phyloP scores from a whole-genome alignment of 1,140 invertebrate species.

The Monochamus saltuarius region DNA sequence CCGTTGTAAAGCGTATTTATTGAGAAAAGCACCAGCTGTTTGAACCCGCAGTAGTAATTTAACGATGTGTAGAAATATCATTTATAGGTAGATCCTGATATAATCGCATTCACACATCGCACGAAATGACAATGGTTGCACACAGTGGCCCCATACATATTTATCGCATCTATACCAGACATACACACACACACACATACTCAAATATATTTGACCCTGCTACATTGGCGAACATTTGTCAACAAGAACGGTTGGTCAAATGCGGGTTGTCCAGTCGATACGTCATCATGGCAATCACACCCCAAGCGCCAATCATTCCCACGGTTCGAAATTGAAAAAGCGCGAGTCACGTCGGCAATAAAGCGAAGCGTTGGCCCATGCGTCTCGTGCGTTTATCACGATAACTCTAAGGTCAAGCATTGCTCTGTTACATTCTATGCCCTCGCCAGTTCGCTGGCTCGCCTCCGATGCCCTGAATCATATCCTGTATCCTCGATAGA shows the following conservation, averaged over 20 bases:
- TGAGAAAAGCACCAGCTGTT: too few species aligned
- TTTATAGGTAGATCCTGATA: constrained; percentile 17
- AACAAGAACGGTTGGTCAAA: constrained; percentile 48
- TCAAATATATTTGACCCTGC: constrained; percentile 21
- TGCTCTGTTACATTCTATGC: constrained; percentile 19
- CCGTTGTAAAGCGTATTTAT: too few species aligned
- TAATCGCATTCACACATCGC: constrained; percentile 16
- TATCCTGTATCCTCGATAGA: constrained; percentile 36
- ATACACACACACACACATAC: constrained; percentile 14
- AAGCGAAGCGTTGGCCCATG: constrained; percentile 46
- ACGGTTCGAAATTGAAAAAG: constrained; percentile 52
- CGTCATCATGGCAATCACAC: constrained; percentile 53
- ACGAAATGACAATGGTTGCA: constrained; percentile 8
- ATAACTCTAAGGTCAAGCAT: constrained; percentile 38
- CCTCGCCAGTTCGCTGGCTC: constrained; percentile 7
- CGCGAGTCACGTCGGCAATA: constrained; percentile 53
- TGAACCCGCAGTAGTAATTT: not conserved
- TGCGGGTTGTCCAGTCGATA: constrained; percentile 50
- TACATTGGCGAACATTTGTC: constrained; percentile 48
- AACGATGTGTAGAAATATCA: constrained; percentile 19
- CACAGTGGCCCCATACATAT: constrained; percentile 18
- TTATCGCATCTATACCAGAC: constrained; percentile 24
- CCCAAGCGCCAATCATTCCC: constrained; percentile 52
- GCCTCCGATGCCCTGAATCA: constrained; percentile 37
- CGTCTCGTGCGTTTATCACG: constrained; percentile 49